These are phyloP conservation scores for Phaethornis superciliosus DNA, from an alignment of 2,113 vertebrate genomes.

Conservation along the genomic window DNA sequence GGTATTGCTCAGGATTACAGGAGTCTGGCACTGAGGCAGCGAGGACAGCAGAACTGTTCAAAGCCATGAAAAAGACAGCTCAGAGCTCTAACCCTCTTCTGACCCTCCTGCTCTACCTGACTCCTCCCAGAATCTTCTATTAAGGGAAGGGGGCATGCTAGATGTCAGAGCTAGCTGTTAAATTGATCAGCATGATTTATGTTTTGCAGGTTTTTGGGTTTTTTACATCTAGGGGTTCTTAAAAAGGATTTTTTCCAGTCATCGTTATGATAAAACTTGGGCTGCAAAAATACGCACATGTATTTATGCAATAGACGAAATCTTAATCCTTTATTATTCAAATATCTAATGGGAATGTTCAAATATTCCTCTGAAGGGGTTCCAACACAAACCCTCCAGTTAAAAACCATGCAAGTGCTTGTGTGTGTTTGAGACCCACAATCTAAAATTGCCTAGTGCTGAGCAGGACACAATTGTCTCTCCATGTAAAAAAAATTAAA, in stretches of 20 bases:
- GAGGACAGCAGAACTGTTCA: not conserved
- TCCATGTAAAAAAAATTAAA: slow-evolving; percentile 24
- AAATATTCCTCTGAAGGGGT: slow-evolving; percentile 39
- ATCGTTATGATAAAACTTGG: not conserved
- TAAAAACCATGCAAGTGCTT: slow-evolving; percentile 16
- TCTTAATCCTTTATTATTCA: slow-evolving; percentile 20
- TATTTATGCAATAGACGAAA: not conserved
- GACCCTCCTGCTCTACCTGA: not conserved
- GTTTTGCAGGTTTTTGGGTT: not conserved
- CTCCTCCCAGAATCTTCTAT: not conserved
- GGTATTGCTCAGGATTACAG: not conserved
- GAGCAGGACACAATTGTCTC: slow-evolving; percentile 15
- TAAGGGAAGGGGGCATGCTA: not conserved
- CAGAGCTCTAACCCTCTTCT: not conserved
- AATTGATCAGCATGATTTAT: not conserved
- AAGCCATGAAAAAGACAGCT: not conserved
- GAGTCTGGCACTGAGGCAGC: not conserved
- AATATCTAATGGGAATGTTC: slow-evolving; percentile 21
- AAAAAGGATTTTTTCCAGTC: not conserved
- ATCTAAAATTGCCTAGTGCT: not conserved
- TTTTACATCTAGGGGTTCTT: not conserved
- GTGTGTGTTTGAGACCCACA: not conserved
- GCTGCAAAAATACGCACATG: not conserved
- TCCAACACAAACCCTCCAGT: slow-evolving; percentile 23
- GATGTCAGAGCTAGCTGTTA: not conserved